Conservation (phyloP, 2,888 invertebrate species). For the Drosophila recens region DNA sequence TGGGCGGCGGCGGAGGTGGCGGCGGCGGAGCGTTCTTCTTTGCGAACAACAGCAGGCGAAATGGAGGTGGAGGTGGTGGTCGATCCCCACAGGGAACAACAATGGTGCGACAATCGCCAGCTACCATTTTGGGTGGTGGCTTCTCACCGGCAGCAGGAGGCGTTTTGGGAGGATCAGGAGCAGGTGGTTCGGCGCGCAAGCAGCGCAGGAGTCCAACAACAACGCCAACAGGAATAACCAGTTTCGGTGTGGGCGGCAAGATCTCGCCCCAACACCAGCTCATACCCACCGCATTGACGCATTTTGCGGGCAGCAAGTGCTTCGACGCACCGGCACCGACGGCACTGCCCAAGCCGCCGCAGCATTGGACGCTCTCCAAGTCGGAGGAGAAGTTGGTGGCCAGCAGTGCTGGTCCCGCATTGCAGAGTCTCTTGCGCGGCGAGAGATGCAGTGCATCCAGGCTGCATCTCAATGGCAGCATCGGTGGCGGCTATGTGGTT, state of each 20-base stretch:
- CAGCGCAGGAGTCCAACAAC: conserved; percentile 71
- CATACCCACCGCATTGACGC: conserved; percentile 85
- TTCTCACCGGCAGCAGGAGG: conserved; percentile 47
- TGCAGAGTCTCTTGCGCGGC: conserved; percentile 69
- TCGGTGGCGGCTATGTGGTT: conserved; percentile 66
- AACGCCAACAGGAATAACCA: conserved; percentile 20
- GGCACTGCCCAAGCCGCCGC: conserved; percentile 92
- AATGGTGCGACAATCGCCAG: conserved; percentile 76
- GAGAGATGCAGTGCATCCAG: conserved; percentile 55
- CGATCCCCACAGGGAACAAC: conserved; percentile 66
- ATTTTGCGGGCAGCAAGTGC: conserved; percentile 92
- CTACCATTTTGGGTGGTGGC: conserved; percentile 78
- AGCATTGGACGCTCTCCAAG: conserved; percentile 88
- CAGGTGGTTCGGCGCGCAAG: conserved; percentile 72
- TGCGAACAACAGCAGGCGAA: conserved; percentile 63
- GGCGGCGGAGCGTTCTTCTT: conserved; percentile 61
- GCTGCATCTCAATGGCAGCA: conserved; percentile 36
- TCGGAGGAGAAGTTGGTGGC: conserved; percentile 85
- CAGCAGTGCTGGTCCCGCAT: conserved; percentile 78
- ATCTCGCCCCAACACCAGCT: conserved; percentile 82
- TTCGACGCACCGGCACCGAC: conserved; percentile 92
- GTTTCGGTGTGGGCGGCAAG: conserved; percentile 69
- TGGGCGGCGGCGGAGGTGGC: conserved; percentile 45
- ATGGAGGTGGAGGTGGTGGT: conserved; percentile 61
- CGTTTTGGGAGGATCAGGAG: conserved; percentile 19